A percentile compares a stretch with the other conserved stretches of the same genome.
Conservation (phyloP, 2,888 invertebrate genomes). For the Lamellibrachia columna region DNA sequence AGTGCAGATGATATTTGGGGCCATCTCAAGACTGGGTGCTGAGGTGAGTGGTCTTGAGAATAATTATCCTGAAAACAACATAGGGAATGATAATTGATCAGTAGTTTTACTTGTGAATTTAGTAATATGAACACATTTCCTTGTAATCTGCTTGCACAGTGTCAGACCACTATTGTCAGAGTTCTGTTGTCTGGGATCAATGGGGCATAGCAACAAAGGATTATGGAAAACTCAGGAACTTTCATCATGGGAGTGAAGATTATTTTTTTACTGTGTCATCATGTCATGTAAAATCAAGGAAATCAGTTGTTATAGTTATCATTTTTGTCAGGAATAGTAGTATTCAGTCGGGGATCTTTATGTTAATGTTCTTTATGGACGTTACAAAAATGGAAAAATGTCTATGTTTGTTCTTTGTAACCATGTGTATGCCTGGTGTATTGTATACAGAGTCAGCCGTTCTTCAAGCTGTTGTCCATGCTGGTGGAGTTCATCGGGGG, state of each 20-base stretch:
- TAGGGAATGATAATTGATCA: not conserved
- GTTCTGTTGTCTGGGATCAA: not conserved
- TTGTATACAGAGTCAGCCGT: conserved; percentile 79
- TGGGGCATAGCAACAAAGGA: no score
- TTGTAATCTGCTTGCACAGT: not conserved
- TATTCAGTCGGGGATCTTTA: no score
- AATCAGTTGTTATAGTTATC: no score
- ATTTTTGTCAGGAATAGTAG: no score
- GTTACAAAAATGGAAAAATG: no score
- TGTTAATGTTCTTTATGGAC: no score
- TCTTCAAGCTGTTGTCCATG: conserved; percentile 89
- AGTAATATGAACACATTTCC: not conserved
- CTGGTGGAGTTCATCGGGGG: conserved; percentile 82
- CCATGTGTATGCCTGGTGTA: conserved; percentile 55
- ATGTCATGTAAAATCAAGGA: no score
- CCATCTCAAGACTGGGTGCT: conserved; percentile 84
- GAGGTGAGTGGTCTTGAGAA: conserved; percentile 72
- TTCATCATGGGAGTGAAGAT: no score
- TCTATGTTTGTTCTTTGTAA: no score
- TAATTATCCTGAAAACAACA: not conserved
- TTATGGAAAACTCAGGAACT: no score
- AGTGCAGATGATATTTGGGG: conserved; percentile 88
- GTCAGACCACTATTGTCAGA: not conserved
- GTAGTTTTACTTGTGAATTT: conserved; percentile 6
- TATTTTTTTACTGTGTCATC: no score